Evolutionary conservation across 2,113 vertebrate genomes (phyloP).

Genomic region (Cyanoderma ruficeps): DNA sequence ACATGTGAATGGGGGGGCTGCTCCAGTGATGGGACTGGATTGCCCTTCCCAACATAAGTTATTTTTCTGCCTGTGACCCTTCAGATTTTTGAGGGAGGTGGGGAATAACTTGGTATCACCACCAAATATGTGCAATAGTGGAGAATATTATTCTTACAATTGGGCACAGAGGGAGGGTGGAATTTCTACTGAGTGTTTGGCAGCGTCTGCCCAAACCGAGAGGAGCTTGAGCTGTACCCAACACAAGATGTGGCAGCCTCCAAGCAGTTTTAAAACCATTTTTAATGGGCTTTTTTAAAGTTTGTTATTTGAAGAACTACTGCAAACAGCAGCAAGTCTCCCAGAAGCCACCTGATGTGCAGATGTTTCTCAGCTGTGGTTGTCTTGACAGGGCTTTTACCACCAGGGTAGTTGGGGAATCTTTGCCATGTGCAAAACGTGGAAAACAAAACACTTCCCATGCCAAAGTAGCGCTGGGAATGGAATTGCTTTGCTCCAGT

Average conservation of each 20-base stretch:
- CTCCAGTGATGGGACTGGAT: neutral
- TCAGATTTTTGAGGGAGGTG: neutral
- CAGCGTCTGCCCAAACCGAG: neutral
- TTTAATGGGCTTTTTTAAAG: neutral
- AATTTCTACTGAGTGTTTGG: neutral
- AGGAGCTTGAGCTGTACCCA: neutral
- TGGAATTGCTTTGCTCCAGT: neutral
- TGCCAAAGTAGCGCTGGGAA: neutral
- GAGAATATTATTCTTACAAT: neutral
- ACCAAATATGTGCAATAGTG: neutral
- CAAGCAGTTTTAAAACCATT: neutral
- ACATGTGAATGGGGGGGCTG: rapidly evolving
- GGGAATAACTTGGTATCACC: neutral
- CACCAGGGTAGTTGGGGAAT: neutral
- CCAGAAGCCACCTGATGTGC: neutral
- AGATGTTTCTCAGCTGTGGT: conserved; percentile 13
- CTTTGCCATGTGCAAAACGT: neutral
- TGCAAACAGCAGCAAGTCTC: neutral
- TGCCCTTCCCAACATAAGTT: neutral
- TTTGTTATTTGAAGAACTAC: neutral
- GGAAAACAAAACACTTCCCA: neutral
- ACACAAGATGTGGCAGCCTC: neutral
- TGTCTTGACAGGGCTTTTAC: neutral
- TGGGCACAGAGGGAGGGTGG: neutral
- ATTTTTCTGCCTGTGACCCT: neutral